These are phyloP conservation scores for Terebella lapidaria DNA, from an alignment of 2,888 invertebrate genomes.

Conservation along the genomic window DNA sequence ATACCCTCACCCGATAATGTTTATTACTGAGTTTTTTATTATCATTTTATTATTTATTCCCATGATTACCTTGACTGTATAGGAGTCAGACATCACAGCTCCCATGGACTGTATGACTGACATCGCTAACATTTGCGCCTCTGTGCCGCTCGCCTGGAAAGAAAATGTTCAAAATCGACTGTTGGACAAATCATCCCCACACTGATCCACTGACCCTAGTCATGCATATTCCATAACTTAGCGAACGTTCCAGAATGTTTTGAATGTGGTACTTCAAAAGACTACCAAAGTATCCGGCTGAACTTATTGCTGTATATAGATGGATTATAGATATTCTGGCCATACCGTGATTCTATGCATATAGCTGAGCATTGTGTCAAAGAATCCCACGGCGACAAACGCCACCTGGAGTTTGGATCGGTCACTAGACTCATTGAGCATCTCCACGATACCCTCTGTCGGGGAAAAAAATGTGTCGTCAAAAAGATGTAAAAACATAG, in stretches of 20 bases:
- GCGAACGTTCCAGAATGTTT: no score
- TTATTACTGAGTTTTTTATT: no score
- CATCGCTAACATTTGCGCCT: slow-evolving; percentile 41
- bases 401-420: slow-evolving; percentile 35
- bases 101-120: slow-evolving; percentile 38
- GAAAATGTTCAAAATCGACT: background rate
- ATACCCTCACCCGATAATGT: no score
- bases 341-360: slow-evolving; percentile 31
- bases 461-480: background rate
- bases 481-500: no score
- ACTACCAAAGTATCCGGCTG: no score
- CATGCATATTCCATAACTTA: no score
- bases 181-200: background rate
- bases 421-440: background rate
- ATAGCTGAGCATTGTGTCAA: slow-evolving; percentile 36
- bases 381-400: slow-evolving; percentile 38
- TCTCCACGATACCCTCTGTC: background rate
- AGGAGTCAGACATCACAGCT: slow-evolving; percentile 37
- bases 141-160: slow-evolving; percentile 34
- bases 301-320: no score
- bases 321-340: no score
- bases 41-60: no score
- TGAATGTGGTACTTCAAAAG: no score
- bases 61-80: slow-evolving; percentile 37
- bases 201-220: background rate